Evolutionary conservation across 2,797 vertebrate species (phyloP), one percentile per base, ranked within the genome.

Genomic region (Mareca strepera): DNA sequence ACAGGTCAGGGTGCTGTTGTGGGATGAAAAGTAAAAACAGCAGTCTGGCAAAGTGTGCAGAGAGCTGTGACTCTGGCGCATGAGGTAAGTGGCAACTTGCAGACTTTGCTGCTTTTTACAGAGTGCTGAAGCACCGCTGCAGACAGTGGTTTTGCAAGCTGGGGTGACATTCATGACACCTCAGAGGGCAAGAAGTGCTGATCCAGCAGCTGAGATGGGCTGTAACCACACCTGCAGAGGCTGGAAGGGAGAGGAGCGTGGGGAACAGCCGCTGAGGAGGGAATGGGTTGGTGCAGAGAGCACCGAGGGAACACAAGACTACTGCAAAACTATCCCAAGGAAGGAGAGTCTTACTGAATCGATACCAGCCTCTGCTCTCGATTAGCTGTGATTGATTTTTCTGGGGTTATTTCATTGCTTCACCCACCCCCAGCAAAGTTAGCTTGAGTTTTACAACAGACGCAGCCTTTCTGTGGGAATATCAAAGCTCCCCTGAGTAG

Each of bases 171-270:
- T 96, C 92, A 85, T 2, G 6, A 89, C 78, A 23, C 41, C 90
- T 95, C 78, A 75, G 79, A 89, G 93, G 70, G 50, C 68, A 93
- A 69, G 74, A 89, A 55, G 44, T 87, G 95, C 93, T 95, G 92
- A 96, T 86, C 55, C 68, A 90, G 90, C 94, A 94, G 50, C 13
- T 0, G 11, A 66, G 80, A 74, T 37, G 83, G 60, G 63, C 80
- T 73, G 63, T 16, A 73, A 46, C 52, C 1, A 8, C 80, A 91
- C 86, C 90, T 86, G 84, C 5, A 14, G 73, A 63, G 41, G 56
- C 56, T 85, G 53, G 7, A 37, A 37, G 70, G 33, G 77, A 80
- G 60, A 60, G 20, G 28, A 70, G 48, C 17, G 2, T 0, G 0
- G 74, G 52, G 50, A 55, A n/a, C 68, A 69, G 67, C 29, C 1